phyloP scores from a whole-genome alignment of 1,140 invertebrate species.

The Zaprionus africanus region DNA sequence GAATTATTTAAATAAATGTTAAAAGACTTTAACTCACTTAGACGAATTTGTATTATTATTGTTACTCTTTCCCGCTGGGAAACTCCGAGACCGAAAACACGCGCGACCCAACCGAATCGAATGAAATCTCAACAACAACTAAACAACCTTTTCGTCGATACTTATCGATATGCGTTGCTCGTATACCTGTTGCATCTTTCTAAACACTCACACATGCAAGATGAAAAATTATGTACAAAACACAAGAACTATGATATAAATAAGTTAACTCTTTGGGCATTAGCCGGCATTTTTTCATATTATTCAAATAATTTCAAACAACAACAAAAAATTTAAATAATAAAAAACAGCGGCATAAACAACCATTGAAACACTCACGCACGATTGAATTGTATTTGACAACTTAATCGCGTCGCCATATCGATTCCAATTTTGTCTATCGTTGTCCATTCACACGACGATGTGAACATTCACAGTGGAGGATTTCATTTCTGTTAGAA shows the following conservation, averaged over 20 bases:
- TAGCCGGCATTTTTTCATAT: neutral
- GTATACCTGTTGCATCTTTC: constrained; percentile 41
- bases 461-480: neutral
- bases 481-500: neutral
- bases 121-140: constrained; percentile 44
- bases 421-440: neutral
- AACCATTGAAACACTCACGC: constrained; percentile 24
- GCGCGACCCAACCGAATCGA: constrained; percentile 46
- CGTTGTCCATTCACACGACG: constrained; percentile 12
- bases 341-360: constrained; percentile 12
- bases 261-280: neutral
- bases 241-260: neutral
- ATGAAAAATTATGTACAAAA: neutral
- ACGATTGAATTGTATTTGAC: constrained; percentile 15
- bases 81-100: neutral
- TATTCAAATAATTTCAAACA: neutral
- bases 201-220: constrained; percentile 18
- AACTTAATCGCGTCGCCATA: constrained; percentile 14
- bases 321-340: neutral
- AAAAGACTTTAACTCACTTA: neutral
- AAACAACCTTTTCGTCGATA: constrained; percentile 31
- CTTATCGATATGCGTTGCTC: constrained; percentile 33
- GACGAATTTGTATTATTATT: constrained; percentile 14
- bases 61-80: constrained; percentile 34
- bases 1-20: constrained; percentile 9